phyloP scores from a whole-genome alignment of 2,888 invertebrate genomes.

The Busseola fusca region DNA sequence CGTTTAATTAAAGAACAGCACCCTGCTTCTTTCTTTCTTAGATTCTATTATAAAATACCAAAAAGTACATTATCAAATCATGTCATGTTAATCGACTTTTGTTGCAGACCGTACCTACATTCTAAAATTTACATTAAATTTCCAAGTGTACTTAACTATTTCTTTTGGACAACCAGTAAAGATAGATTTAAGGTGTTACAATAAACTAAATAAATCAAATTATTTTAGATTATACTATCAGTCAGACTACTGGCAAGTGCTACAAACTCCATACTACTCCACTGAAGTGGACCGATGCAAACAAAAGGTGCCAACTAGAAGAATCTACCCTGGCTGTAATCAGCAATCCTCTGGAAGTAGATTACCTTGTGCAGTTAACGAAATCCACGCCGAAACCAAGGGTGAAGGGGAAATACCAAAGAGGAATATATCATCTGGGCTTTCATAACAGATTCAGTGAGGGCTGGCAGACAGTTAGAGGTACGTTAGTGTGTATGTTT shows the following conservation, averaged over 20 bases:
- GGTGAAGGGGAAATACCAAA: slow-evolving; percentile 32
- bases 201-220: neutral
- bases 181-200: no score
- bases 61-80: no score
- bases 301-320: slow-evolving; percentile 72
- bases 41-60: neutral
- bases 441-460: slow-evolving; percentile 61
- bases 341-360: slow-evolving; percentile 58
- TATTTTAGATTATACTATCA: slow-evolving; percentile 74
- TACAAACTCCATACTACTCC: slow-evolving; percentile 79
- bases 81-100: no score
- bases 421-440: slow-evolving; percentile 63
- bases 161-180: no score
- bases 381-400: slow-evolving; percentile 5
- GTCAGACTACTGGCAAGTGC: slow-evolving; percentile 68
- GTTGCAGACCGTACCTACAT: no score
- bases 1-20: no score
- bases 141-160: no score
- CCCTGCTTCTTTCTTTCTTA: no score
- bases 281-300: slow-evolving; percentile 76
- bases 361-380: slow-evolving; percentile 35
- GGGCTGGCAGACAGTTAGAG: no score
- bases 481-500: slow-evolving; percentile 54
- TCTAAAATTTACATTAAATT: no score
- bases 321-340: slow-evolving; percentile 74